phyloP scores from a whole-genome alignment of 1,140 invertebrate genomes.

The Pogonognathellus flavescens region DNA sequence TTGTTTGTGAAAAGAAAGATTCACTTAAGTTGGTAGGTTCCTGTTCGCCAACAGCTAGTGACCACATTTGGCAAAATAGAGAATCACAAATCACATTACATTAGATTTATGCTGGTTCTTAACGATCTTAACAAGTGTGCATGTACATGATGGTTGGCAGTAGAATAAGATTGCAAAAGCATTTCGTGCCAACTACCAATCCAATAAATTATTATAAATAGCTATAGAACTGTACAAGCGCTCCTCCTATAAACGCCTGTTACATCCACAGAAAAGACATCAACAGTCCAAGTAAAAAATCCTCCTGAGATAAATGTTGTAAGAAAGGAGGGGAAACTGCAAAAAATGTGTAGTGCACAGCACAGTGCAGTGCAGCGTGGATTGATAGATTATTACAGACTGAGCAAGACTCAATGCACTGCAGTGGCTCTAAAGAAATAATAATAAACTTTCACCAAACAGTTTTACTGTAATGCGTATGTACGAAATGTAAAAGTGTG shows the following conservation, averaged over 20 bases:
- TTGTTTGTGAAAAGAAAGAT: no score
- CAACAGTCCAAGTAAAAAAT: background rate
- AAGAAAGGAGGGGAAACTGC: background rate
- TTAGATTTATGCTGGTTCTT: no score
- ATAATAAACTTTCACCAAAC: conserved; percentile 19
- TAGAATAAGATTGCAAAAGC: conserved; percentile 16
- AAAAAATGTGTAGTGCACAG: background rate
- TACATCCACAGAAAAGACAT: background rate
- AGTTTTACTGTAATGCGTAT: background rate
- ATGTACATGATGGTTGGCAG: background rate
- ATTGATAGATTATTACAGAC: no score
- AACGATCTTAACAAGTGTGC: conserved; percentile 11
- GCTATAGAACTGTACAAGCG: background rate
- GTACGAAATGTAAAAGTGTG: background rate
- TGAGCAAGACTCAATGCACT: background rate
- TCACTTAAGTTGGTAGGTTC: no score
- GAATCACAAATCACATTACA: no score
- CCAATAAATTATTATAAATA: conserved; percentile 35
- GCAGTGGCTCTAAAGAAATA: background rate
- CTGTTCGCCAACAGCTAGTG: no score
- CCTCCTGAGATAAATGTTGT: background rate
- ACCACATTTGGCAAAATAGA: no score
- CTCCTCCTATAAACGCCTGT: background rate
- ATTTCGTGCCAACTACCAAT: conserved; percentile 17
- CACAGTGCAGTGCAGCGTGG: no score